A percentile compares a stretch with the other conserved stretches of the same genome.
These are phyloP conservation scores for Phaetusa simplex DNA, from an alignment of 2,113 vertebrate genomes.

Conservation along the genomic window DNA sequence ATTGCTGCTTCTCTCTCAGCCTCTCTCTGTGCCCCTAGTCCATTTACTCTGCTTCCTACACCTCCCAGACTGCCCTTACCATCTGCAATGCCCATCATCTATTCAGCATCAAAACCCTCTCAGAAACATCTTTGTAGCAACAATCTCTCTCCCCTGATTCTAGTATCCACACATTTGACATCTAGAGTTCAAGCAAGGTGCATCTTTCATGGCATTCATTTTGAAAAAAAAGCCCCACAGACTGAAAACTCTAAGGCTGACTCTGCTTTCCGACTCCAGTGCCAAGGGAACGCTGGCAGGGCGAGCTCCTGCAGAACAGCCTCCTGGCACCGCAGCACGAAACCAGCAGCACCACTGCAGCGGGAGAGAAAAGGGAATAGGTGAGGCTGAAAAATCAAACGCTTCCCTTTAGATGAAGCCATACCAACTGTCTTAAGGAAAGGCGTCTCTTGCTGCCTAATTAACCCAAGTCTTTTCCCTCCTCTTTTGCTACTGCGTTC, in stretches of 20 bases:
- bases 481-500: background rate
- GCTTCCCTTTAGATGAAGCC: background rate
- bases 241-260: conserved; percentile 12
- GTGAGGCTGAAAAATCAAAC: background rate
- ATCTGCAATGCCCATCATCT: background rate
- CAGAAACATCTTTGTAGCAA: background rate
- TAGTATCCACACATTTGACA: background rate
- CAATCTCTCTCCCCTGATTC: background rate
- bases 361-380: background rate
- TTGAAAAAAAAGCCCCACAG: background rate
- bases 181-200: conserved; percentile 8
- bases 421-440: background rate
- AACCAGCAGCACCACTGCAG: background rate
- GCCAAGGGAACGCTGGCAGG: background rate
- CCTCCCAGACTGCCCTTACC: background rate
- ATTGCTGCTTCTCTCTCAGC: conserved; percentile 9
- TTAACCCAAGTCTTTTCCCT: background rate
- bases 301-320: background rate
- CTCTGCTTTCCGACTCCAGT: background rate
- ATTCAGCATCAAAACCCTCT: conserved; percentile 31
- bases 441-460: background rate
- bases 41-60: conserved; percentile 9
- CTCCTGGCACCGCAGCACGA: background rate
- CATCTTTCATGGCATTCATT: conserved; percentile 10
- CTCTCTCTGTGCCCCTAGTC: background rate